Evolutionary conservation across 1,140 invertebrate species (phyloP).

Genomic region (Calliopsis andreniformis): DNA sequence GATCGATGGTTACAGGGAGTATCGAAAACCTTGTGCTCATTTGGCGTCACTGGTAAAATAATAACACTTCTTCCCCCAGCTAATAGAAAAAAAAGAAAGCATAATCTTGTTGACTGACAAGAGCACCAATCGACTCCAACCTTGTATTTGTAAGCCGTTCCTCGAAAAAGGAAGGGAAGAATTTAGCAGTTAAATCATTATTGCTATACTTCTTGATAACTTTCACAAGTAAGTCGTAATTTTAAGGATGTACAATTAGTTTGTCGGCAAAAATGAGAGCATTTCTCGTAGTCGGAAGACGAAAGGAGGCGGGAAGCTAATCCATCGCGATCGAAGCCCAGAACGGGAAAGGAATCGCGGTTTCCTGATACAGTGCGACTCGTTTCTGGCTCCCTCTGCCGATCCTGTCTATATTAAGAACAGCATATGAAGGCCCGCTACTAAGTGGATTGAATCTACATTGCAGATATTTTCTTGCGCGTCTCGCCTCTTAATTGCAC

Average conservation of each 20-base stretch:
- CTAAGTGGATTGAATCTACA: constrained; percentile 46
- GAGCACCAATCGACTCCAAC: no score
- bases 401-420: constrained; percentile 52
- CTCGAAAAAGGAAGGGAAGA: background rate
- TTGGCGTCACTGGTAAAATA: no score
- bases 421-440: constrained; percentile 3
- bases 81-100: no score
- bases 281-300: background rate
- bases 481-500: constrained; percentile 45
- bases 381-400: constrained; percentile 30
- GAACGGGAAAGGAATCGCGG: constrained; percentile 29
- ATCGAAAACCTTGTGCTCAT: no score
- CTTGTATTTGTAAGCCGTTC: no score
- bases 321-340: background rate
- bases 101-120: no score
- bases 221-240: no score
- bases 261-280: no score
- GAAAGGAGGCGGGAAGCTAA: background rate
- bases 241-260: no score
- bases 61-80: no score
- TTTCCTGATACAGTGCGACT: constrained; percentile 44
- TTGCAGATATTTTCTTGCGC: constrained; percentile 40
- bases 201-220: no score
- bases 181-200: no score
- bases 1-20: background rate